Evolutionary conservation across 2,113 vertebrate species (phyloP).

Genomic region (Plestiodon gilberti): DNA sequence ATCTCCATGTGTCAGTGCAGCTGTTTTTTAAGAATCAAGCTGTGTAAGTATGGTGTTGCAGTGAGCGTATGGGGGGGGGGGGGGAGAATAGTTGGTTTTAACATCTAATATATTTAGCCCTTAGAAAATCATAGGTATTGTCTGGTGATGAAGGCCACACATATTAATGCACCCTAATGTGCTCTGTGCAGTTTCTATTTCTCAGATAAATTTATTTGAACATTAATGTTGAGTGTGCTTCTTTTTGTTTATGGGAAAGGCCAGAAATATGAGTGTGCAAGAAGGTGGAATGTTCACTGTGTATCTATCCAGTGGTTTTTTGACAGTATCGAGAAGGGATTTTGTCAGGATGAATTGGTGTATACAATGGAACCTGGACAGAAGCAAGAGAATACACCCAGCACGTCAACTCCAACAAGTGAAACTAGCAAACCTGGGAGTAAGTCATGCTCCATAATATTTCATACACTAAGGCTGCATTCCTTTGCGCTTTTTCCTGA

Average conservation of each 20-base stretch:
- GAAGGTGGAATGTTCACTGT: conserved; percentile 95
- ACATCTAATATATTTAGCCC: not conserved
- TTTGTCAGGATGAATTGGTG: conserved; percentile 92
- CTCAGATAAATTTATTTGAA: not conserved
- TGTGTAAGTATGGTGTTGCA: not conserved
- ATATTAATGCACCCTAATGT: not conserved
- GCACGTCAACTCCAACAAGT: conserved; percentile 90
- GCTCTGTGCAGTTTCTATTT: not conserved
- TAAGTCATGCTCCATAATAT: conserved; percentile 67
- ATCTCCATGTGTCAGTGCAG: not conserved
- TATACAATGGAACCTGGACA: conserved; percentile 79
- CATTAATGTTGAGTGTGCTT: not conserved
- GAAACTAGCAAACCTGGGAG: conserved; percentile 70
- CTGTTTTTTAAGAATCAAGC: not conserved
- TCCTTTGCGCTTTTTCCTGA: no score
- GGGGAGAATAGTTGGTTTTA: not conserved
- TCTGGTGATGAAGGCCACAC: not conserved
- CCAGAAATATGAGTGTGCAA: conserved; percentile 96
- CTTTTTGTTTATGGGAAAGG: conserved; percentile 74
- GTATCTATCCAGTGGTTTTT: conserved; percentile 93
- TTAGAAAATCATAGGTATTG: not conserved
- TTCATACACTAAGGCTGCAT: no score
- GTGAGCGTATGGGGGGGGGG: not conserved
- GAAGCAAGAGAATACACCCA: conserved; percentile 68
- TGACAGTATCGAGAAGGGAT: conserved; percentile 93